Percentiles rank a stretch among this genome's conserved stretches.
Conservation (phyloP, 2,797 vertebrate species). For the Vespertilio murinus region DNA sequence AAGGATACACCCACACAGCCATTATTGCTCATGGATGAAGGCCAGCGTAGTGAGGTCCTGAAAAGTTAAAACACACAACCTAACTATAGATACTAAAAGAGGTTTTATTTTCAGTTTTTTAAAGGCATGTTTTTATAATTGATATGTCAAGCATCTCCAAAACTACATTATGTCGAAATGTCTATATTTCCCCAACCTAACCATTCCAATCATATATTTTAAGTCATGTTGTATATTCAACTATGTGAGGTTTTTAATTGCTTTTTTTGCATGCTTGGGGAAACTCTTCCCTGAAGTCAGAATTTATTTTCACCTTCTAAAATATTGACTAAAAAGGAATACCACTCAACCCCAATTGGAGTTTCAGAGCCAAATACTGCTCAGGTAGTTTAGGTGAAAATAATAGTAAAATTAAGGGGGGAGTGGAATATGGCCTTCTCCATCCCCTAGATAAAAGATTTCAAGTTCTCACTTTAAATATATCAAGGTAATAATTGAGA, state of each 20-base stretch:
- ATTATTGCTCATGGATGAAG: background rate
- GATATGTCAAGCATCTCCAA: slow-evolving; percentile 1
- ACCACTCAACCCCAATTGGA: slow-evolving; percentile 17
- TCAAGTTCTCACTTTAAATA: background rate
- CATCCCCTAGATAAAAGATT: background rate
- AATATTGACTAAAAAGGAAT: slow-evolving; percentile 59
- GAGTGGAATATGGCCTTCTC: background rate
- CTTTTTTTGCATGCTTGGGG: slow-evolving; percentile 62
- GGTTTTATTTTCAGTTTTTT: background rate
- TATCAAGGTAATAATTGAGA: background rate
- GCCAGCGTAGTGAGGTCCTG: background rate
- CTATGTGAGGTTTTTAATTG: slow-evolving; percentile 69
- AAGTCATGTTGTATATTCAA: slow-evolving; percentile 64
- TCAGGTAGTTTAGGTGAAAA: background rate
- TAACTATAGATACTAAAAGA: background rate
- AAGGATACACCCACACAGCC: background rate
- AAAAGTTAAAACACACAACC: background rate
- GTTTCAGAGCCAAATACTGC: slow-evolving; percentile 48
- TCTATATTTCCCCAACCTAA: slow-evolving; percentile 30
- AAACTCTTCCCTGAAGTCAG: slow-evolving; percentile 60
- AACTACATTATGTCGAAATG: slow-evolving; percentile 9
- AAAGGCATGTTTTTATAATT: background rate
- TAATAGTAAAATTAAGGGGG: slow-evolving; percentile 15
- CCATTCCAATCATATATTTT: slow-evolving; percentile 49
- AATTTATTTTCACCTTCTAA: slow-evolving; percentile 62